Evolutionary conservation across 2,888 invertebrate genomes (phyloP).

Genomic region (Ischnura elegans): DNA sequence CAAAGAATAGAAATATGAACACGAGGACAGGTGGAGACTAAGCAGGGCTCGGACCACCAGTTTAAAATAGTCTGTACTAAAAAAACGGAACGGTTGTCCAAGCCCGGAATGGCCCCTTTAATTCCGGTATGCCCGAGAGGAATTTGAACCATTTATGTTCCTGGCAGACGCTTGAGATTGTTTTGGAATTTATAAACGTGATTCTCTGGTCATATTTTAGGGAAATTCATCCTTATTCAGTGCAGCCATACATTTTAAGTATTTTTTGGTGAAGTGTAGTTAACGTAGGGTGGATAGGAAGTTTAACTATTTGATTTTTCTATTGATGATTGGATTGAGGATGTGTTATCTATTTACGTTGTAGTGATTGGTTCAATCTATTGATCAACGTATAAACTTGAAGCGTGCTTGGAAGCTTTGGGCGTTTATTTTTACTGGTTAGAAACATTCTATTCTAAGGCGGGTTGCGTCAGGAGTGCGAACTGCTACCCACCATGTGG

Average conservation of each 20-base stretch:
- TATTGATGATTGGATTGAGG: too few relatives aligned
- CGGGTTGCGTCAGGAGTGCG: constrained; percentile 1
- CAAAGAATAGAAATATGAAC: neutral
- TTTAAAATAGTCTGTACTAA: constrained; percentile 25
- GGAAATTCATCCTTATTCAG: neutral
- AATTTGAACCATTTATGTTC: constrained; percentile 25
- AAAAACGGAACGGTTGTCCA: constrained; percentile 18
- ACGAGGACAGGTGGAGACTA: constrained; percentile 27
- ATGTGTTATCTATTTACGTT: neutral
- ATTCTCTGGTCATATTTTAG: neutral
- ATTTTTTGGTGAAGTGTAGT: neutral
- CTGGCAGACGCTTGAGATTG: constrained; percentile 24
- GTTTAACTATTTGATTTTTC: neutral
- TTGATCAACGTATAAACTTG: neutral
- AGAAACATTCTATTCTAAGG: neutral
- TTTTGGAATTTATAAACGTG: neutral
- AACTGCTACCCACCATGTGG: neutral
- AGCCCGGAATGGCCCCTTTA: constrained; percentile 5
- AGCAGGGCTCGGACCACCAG: constrained; percentile 25
- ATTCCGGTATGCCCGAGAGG: constrained; percentile 5
- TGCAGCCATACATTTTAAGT: neutral
- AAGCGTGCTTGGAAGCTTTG: neutral
- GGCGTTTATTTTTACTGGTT: neutral
- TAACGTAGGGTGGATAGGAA: neutral
- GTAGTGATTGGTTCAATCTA: neutral